Conservation (phyloP, 2,113 vertebrate species). For the Ceuthmochares aereus region DNA sequence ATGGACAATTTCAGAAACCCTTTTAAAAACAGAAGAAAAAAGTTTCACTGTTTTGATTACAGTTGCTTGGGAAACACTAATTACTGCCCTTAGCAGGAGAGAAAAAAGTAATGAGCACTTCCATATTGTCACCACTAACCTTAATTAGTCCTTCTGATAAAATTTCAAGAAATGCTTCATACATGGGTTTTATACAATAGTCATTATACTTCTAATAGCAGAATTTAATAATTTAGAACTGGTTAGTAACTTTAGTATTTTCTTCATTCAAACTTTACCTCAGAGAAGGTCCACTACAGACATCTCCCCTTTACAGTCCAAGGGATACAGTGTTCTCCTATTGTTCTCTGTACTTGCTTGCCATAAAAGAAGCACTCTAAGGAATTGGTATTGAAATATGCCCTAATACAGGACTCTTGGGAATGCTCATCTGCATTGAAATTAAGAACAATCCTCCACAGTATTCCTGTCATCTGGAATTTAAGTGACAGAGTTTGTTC, state of each 20-base stretch:
- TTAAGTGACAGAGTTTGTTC: not conserved
- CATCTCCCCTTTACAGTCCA: not conserved
- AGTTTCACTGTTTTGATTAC: not conserved
- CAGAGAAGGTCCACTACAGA: not conserved
- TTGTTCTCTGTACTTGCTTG: not conserved
- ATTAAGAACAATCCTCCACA: not conserved
- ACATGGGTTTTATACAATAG: not conserved
- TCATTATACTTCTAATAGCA: not conserved
- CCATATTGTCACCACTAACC: not conserved
- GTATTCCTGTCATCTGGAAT: not conserved
- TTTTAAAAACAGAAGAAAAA: not conserved
- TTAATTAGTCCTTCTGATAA: slow-evolving; percentile 30
- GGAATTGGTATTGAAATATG: not conserved
- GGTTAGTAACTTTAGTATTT: not conserved
- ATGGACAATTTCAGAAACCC: not conserved
- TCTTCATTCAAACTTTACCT: not conserved
- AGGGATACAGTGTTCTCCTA: not conserved
- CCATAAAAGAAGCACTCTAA: not conserved
- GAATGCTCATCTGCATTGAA: not conserved
- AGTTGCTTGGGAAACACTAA: slow-evolving; percentile 3
- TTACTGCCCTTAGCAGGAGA: not conserved
- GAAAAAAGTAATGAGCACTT: not conserved
- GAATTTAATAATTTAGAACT: not conserved
- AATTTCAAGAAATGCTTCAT: not conserved
- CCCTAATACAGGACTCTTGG: not conserved